phyloP scores from a whole-genome alignment of 2,113 vertebrate genomes.

The Cnemophilus loriae region DNA sequence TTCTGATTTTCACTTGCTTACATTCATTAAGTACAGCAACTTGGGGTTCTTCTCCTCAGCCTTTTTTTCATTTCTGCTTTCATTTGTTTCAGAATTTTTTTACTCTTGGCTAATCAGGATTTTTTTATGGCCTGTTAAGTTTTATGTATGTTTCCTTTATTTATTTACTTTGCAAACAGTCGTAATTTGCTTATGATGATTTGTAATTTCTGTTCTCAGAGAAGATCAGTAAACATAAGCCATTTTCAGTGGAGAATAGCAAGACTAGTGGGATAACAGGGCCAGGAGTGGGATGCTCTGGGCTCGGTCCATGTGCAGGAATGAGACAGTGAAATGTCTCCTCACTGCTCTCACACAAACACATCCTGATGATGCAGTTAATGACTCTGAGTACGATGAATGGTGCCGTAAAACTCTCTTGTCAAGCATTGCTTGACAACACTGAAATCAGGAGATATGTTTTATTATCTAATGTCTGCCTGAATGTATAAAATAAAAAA shows the following conservation, averaged over 20 bases:
- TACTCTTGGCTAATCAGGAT: neutral
- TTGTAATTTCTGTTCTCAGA: neutral
- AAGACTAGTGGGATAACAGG: neutral
- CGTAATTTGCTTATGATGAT: neutral
- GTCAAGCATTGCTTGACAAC: neutral
- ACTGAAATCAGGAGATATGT: neutral
- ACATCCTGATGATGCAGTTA: neutral
- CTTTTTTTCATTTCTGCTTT: neutral
- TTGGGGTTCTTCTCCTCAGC: neutral
- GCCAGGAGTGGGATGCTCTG: neutral
- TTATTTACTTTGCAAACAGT: neutral
- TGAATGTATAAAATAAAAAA: neutral
- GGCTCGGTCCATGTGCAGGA: accelerated
- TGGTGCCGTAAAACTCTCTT: neutral
- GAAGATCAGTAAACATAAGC: neutral
- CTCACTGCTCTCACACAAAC: neutral
- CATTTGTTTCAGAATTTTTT: neutral
- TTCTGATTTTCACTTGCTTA: neutral
- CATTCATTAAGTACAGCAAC: neutral
- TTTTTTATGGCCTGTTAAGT: neutral
- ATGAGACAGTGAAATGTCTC: neutral
- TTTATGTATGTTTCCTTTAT: neutral
- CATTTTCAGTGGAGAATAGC: neutral
- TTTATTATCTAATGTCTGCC: neutral
- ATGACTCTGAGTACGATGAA: neutral